phyloP scores from a whole-genome alignment of 2,797 vertebrate genomes.

The Philypnodon macrostomus region DNA sequence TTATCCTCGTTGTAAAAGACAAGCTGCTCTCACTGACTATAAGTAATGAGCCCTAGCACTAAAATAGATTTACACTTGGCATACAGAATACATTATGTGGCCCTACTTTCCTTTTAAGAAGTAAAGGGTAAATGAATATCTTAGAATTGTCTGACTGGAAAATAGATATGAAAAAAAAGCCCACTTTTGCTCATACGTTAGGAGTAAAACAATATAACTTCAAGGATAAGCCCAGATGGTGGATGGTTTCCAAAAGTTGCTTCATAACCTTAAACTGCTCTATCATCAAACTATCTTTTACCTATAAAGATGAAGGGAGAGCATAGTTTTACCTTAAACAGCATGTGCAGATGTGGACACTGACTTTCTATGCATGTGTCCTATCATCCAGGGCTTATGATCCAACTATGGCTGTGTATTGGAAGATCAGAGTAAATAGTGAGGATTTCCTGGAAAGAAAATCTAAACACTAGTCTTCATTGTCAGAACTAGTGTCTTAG shows the following conservation, averaged over 20 bases:
- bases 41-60: constrained; percentile 45
- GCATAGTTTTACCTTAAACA: constrained; percentile 7
- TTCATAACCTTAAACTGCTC: constrained; percentile 3
- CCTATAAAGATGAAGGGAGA: constrained; percentile 10
- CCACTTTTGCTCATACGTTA: constrained; percentile 20
- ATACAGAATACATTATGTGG: constrained; percentile 34
- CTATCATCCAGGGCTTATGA: background rate
- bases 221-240: constrained; percentile 33
- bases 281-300: constrained; percentile 3
- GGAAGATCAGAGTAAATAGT: constrained; percentile 11
- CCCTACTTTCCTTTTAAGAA: constrained; percentile 20
- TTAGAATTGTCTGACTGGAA: constrained; percentile 33
- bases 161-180: constrained; percentile 27
- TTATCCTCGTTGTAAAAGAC: constrained; percentile 52
- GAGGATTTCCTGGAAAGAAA: constrained; percentile 9
- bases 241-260: background rate
- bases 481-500: constrained; percentile 9
- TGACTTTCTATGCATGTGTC: constrained; percentile 12
- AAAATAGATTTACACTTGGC: constrained; percentile 46
- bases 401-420: constrained; percentile 5
- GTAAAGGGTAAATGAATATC: constrained; percentile 5
- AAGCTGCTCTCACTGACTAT: constrained; percentile 40
- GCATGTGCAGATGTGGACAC: background rate
- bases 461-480: constrained; percentile 27
- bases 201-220: constrained; percentile 15